Percentiles rank a stretch among this genome's conserved stretches.
phyloP scores from a whole-genome alignment of 2,888 invertebrate genomes.

The Leucoptera coffeella region DNA sequence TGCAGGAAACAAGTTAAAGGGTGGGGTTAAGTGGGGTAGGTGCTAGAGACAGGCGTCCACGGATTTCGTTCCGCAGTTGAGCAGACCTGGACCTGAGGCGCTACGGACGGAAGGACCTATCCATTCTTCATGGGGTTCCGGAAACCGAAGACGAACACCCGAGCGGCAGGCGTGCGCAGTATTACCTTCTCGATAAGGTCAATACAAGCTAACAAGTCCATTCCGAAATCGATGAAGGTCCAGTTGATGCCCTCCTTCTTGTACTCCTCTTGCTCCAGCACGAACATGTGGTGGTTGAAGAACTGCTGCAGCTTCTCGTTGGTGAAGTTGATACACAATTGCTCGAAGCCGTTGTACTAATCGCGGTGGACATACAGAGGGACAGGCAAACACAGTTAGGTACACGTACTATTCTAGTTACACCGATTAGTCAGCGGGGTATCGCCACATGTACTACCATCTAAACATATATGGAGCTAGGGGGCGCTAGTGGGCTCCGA shows the following conservation, averaged over 20 bases:
- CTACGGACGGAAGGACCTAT: constrained; percentile 1
- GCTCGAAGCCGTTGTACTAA: constrained; percentile 94
- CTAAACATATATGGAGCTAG: constrained; percentile 2
- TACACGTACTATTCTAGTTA: constrained; percentile 8
- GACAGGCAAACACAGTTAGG: constrained; percentile 17
- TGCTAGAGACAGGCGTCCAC: constrained; percentile 19
- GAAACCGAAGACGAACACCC: neutral
- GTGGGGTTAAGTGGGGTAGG: constrained; percentile 19
- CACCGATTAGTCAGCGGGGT: constrained; percentile 4
- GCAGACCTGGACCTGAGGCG: constrained; percentile 14
- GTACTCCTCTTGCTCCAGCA: constrained; percentile 95
- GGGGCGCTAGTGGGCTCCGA: constrained; percentile 5
- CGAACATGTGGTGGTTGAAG: constrained; percentile 99
- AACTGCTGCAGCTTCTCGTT: constrained; percentile 97
- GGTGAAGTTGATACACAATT: constrained; percentile 97
- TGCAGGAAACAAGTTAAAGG: too few relatives aligned
- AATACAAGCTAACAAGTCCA: constrained; percentile 94
- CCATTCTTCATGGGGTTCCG: constrained; percentile 3
- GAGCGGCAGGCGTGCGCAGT: constrained; percentile 1
- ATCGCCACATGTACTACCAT: constrained; percentile 8
- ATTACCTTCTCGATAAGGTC: constrained; percentile 90
- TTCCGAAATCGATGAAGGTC: constrained; percentile 96
- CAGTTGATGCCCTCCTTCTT: constrained; percentile 91
- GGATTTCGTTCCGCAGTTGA: constrained; percentile 35
- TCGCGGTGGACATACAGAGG: constrained; percentile 16